Percentiles rank a stretch among this genome's conserved stretches.
Conservation (phyloP, 2,888 invertebrate genomes). For the Cryptocephalus primarius region DNA sequence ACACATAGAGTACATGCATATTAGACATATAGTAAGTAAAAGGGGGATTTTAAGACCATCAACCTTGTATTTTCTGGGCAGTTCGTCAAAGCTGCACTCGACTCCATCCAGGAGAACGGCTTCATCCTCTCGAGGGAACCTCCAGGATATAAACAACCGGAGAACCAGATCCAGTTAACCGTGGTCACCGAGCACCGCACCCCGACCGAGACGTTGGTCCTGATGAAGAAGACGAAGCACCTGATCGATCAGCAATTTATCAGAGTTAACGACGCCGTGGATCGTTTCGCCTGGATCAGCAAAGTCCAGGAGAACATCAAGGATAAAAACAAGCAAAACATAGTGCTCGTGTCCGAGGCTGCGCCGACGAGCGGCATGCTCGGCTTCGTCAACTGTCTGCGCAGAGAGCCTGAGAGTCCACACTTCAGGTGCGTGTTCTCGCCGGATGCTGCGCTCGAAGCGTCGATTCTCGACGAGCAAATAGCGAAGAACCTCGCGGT, state of each 20-base stretch:
- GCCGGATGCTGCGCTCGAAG: slow-evolving; percentile 40
- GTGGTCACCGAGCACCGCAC: slow-evolving; percentile 36
- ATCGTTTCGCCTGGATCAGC: slow-evolving; percentile 39
- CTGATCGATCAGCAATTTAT: slow-evolving; percentile 32
- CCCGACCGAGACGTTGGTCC: slow-evolving; percentile 42
- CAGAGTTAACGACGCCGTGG: slow-evolving; percentile 31
- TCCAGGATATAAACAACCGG: slow-evolving; percentile 33
- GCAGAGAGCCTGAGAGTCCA: slow-evolving; percentile 45
- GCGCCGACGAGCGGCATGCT: slow-evolving; percentile 64
- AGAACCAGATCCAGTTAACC: neutral
- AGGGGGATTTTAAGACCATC: too few relatives aligned
- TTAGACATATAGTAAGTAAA: too few relatives aligned
- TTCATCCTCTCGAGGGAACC: slow-evolving; percentile 52
- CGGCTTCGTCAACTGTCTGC: slow-evolving; percentile 63
- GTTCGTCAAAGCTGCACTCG: slow-evolving; percentile 11
- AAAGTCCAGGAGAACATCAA: slow-evolving; percentile 31
- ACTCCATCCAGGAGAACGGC: slow-evolving; percentile 40
- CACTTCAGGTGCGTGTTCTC: slow-evolving; percentile 41
- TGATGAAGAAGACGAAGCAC: slow-evolving; percentile 38
- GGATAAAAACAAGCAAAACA: slow-evolving; percentile 35
- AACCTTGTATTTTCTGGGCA: too few relatives aligned
- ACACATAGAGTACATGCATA: too few relatives aligned
- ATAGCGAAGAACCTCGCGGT: slow-evolving; percentile 63
- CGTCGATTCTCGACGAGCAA: slow-evolving; percentile 50
- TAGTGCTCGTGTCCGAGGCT: slow-evolving; percentile 53